phyloP scores from a whole-genome alignment of 2,113 vertebrate species.

The Pteronura brasiliensis region DNA sequence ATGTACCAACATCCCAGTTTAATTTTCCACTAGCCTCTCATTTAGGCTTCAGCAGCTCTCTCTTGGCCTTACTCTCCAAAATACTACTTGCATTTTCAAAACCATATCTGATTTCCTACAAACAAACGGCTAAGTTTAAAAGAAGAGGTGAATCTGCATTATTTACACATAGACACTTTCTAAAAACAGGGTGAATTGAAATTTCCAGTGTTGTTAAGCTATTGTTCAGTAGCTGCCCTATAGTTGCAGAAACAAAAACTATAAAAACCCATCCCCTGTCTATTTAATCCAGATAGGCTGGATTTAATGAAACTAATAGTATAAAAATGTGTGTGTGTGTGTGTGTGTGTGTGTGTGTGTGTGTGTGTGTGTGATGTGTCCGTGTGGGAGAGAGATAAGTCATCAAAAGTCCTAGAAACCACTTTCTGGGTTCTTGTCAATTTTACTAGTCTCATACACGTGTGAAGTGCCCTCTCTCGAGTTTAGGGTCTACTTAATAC shows the following conservation, averaged over 20 bases:
- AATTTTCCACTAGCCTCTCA: slow-evolving; percentile 28
- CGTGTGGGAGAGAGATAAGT: slow-evolving; percentile 49
- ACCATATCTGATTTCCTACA: slow-evolving; percentile 67
- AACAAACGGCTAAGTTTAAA: slow-evolving; percentile 70
- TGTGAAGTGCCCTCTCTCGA: slow-evolving; percentile 81
- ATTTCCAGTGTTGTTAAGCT: slow-evolving; percentile 79
- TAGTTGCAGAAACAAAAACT: slow-evolving; percentile 80
- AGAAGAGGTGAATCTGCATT: slow-evolving; percentile 67
- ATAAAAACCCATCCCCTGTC: slow-evolving; percentile 77
- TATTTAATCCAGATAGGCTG: slow-evolving; percentile 76
- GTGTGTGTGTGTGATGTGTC: slow-evolving; percentile 10
- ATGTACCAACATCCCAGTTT: slow-evolving; percentile 51
- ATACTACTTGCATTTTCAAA: slow-evolving; percentile 71
- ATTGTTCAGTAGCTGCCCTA: slow-evolving; percentile 81
- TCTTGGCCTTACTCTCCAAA: slow-evolving; percentile 46
- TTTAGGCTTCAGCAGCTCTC: slow-evolving; percentile 51
- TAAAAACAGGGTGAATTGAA: slow-evolving; percentile 84
- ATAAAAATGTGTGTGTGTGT: slow-evolving; percentile 22
- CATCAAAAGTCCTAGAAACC: slow-evolving; percentile 74
- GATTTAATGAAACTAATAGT: slow-evolving; percentile 64
- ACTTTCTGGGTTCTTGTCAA: slow-evolving; percentile 78
- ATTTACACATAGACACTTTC: slow-evolving; percentile 82
- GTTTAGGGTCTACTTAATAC: slow-evolving; percentile 83
- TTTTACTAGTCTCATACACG: slow-evolving; percentile 79
- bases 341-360: slow-evolving; percentile 50